Percentiles rank a stretch among this genome's conserved stretches.
These are phyloP conservation scores for Tenthredo scrophulariae DNA, from an alignment of 2,888 invertebrate species.

Conservation along the genomic window DNA sequence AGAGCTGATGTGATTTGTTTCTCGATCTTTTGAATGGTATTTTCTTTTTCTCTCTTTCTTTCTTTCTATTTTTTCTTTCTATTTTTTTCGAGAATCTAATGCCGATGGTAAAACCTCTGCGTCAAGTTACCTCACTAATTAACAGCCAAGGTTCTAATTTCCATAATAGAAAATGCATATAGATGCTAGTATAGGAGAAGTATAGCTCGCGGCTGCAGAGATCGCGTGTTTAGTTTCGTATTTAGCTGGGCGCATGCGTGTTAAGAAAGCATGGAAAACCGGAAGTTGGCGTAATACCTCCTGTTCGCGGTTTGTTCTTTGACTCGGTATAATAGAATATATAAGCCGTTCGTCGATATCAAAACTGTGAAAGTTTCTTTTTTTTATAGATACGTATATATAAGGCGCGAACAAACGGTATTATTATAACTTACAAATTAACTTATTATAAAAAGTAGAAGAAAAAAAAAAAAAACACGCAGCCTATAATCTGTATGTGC, in stretches of 20 bases:
- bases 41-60: neutral
- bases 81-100: neutral
- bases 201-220: neutral
- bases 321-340: neutral
- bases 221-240: constrained; percentile 42
- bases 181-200: neutral
- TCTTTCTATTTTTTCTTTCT: neutral
- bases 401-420: constrained; percentile 1
- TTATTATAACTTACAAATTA: neutral
- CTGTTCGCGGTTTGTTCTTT: constrained; percentile 7
- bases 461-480: neutral
- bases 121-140: constrained; percentile 49
- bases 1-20: neutral
- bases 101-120: constrained; percentile 19
- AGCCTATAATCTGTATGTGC: neutral
- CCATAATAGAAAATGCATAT: constrained; percentile 49
- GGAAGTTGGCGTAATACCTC: constrained; percentile 51
- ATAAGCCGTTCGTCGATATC: constrained; percentile 3
- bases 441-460: too few species aligned
- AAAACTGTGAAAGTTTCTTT: constrained; percentile 33
- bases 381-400: neutral
- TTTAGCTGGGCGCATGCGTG: constrained; percentile 39
- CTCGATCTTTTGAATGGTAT: neutral
- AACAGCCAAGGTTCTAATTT: constrained; percentile 39
- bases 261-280: constrained; percentile 52